Evolutionary conservation across 2,888 invertebrate genomes (phyloP).

Genomic region (Leptinotarsa haldemani): DNA sequence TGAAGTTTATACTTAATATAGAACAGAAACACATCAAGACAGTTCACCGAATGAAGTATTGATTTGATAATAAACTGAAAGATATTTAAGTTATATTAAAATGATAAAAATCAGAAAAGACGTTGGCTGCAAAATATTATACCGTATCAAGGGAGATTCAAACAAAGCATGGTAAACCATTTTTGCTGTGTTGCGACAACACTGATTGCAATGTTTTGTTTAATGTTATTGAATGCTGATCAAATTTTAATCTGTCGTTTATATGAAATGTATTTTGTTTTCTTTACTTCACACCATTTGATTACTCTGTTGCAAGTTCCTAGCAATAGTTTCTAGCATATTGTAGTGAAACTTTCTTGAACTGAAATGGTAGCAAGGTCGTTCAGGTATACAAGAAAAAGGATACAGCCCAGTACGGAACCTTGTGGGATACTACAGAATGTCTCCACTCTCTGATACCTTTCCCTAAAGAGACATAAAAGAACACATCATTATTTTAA

Average conservation of each 20-base stretch:
- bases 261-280: not conserved
- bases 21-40: too few species aligned
- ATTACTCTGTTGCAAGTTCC: not conserved
- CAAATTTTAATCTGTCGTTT: not conserved
- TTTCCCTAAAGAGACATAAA: too few species aligned
- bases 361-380: not conserved
- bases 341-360: not conserved
- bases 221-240: not conserved
- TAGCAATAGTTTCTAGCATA: not conserved
- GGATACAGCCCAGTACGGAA: not conserved
- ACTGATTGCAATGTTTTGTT: not conserved
- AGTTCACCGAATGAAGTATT: too few species aligned
- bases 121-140: not conserved
- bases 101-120: not conserved
- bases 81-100: too few species aligned
- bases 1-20: too few species aligned
- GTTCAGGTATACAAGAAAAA: not conserved
- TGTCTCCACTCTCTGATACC: not conserved
- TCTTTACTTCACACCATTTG: not conserved
- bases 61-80: too few species aligned
- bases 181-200: not conserved
- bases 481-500: too few species aligned
- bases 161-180: not conserved
- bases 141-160: not conserved
- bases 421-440: not conserved